These are phyloP conservation scores for Ivindomyrus marchei DNA, from an alignment of 2,113 vertebrate species.

Conservation along the genomic window DNA sequence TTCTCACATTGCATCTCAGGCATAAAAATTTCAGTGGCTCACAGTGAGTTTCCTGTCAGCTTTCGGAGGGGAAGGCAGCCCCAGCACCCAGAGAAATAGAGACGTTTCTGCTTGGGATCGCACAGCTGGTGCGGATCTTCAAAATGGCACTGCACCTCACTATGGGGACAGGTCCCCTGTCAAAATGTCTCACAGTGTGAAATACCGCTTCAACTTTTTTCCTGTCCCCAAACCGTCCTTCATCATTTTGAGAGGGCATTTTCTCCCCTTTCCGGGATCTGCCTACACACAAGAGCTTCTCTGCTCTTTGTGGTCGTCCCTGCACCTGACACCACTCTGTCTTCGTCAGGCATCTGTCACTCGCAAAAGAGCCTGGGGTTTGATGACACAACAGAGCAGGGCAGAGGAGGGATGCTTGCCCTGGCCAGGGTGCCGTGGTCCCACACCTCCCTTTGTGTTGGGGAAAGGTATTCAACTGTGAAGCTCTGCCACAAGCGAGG, in stretches of 20 bases:
- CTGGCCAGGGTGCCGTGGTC: neutral
- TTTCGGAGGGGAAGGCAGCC: neutral
- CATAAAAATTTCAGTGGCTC: slow-evolving; percentile 14
- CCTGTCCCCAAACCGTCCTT: slow-evolving; percentile 10
- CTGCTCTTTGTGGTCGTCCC: neutral
- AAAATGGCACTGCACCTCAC: neutral
- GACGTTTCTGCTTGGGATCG: slow-evolving; percentile 13
- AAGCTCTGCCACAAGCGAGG: neutral
- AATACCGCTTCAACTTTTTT: neutral
- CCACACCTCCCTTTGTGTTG: neutral
- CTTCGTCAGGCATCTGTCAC: slow-evolving; percentile 52
- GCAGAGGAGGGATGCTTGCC: neutral
- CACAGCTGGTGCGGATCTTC: neutral
- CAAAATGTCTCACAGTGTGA: slow-evolving; percentile 17
- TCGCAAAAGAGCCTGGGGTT: slow-evolving; percentile 34
- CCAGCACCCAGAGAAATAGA: neutral
- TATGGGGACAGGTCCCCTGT: slow-evolving; percentile 16
- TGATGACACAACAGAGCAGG: neutral
- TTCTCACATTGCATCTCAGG: neutral
- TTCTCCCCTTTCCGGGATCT: neutral
- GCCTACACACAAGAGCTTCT: neutral
- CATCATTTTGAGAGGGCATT: slow-evolving; percentile 13
- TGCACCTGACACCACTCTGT: slow-evolving; percentile 40
- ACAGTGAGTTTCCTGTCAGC: slow-evolving; percentile 8
- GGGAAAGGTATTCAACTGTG: neutral